Conservation (phyloP, 2,797 vertebrate species). For the Rhinella marina region DNA sequence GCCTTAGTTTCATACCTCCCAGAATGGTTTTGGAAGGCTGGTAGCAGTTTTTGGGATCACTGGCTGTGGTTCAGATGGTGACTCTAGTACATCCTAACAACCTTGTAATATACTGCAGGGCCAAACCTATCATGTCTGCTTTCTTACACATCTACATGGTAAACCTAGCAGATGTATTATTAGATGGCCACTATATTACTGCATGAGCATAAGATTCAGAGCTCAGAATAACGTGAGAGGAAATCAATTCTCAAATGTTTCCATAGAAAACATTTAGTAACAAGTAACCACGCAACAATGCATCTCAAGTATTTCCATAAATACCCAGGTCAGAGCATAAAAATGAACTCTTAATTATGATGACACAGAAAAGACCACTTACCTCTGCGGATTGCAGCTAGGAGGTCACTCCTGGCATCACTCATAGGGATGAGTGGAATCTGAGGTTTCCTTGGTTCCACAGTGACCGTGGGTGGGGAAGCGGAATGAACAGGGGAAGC, state of each 20-base stretch:
- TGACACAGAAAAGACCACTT: slow-evolving; percentile 44
- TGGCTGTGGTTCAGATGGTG: too few species aligned
- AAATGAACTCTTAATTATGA: background rate
- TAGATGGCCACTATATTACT: background rate
- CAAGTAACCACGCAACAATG: slow-evolving; percentile 19
- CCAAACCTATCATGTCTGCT: too few species aligned
- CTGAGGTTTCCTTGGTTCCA: slow-evolving; percentile 77
- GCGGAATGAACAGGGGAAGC: slow-evolving; percentile 72
- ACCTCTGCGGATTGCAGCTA: slow-evolving; percentile 91
- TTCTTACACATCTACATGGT: too few species aligned
- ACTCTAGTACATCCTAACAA: too few species aligned
- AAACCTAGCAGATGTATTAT: too few species aligned
- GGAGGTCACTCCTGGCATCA: slow-evolving; percentile 88
- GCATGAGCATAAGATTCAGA: background rate
- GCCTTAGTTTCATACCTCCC: too few species aligned
- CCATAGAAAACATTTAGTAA: background rate
- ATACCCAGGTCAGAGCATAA: background rate
- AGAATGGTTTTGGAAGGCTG: too few species aligned
- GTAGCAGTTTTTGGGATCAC: too few species aligned
- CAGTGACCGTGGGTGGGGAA: slow-evolving; percentile 64
- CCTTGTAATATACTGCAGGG: too few species aligned
- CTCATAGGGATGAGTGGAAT: slow-evolving; percentile 88
- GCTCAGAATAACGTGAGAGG: background rate
- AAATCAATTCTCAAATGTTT: background rate
- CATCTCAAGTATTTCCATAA: slow-evolving; percentile 14